A percentile compares a stretch with the other conserved stretches of the same genome.
Conservation (phyloP, 2,888 invertebrate genomes). For the Neoaliturus tenellus region DNA sequence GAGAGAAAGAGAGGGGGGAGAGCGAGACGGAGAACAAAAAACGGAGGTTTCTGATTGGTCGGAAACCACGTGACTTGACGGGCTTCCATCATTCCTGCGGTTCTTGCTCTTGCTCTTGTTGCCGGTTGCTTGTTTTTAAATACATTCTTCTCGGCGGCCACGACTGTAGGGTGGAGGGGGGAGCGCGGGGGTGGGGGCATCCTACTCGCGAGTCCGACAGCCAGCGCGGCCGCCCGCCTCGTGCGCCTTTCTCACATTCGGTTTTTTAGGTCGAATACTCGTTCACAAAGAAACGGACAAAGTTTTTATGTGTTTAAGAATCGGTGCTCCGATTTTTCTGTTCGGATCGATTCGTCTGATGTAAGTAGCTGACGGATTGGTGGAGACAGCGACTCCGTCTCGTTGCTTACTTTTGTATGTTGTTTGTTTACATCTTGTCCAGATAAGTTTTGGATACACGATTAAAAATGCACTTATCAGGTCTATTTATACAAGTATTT, state of each 20-base stretch:
- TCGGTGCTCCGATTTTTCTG: slow-evolving; percentile 20
- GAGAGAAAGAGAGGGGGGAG: slow-evolving; percentile 20
- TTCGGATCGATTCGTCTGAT: slow-evolving; percentile 18
- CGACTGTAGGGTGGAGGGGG: background rate
- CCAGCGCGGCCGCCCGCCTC: background rate
- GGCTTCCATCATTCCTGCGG: slow-evolving; percentile 44
- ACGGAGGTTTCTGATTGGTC: slow-evolving; percentile 36
- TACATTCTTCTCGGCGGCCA: slow-evolving; percentile 42
- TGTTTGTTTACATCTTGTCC: background rate
- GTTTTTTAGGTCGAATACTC: slow-evolving; percentile 18
- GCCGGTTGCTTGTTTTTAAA: slow-evolving; percentile 44
- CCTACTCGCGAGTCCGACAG: slow-evolving; percentile 23
- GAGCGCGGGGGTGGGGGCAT: background rate
- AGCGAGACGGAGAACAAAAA: slow-evolving; percentile 48
- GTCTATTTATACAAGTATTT: no score
- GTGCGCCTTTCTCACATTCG: background rate
- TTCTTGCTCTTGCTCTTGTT: slow-evolving; percentile 48
- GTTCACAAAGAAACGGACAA: slow-evolving; percentile 41
- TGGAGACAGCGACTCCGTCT: background rate
- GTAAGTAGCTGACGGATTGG: slow-evolving; percentile 38
- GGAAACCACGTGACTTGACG: slow-evolving; percentile 46
- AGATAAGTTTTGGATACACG: background rate
- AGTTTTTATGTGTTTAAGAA: slow-evolving; percentile 46
- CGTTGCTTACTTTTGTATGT: background rate
- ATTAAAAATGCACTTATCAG: no score